Base-by-base conservation (phyloP, 2,888 invertebrate species). In the Drosophila infuscata region DNA sequence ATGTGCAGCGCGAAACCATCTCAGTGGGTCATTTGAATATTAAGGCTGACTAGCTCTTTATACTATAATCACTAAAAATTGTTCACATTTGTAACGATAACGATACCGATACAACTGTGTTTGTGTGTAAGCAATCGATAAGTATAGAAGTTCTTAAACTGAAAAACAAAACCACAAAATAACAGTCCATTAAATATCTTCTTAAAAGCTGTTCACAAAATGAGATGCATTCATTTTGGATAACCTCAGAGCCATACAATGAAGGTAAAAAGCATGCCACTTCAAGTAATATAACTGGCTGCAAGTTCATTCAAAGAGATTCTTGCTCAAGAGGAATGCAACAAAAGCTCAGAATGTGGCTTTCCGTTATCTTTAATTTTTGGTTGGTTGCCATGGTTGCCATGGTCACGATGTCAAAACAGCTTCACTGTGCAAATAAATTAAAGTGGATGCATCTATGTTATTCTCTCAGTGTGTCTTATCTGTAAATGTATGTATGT, bases 381-480 rank as follows among this genome's bases (percentile, higher is more conserved):
- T 38, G 12, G 46, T 53, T 52, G 54, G 56, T 72, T 46, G 76
- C 32, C 60, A 38, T 52, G 54, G 56, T 72, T 46, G 76, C 32
- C 60, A 38, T 30, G 41, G 68, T 58, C 81, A 54, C 69, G 60
- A 57, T 58, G 53, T 58, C 46, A 46, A 52, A 60, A 53, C 38
- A 46, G 46, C 25, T 25, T 25, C 2, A 7, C 15, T 51, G 33
- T 30, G 29, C 51, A 65, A 70, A 86, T 82, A 88, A 46, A 82
- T 82, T 75, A 76, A 82, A 88, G 62, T 73, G 70, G 72, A 64
- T 69, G 61, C 67, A 67, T 64, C 67, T 35, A 36, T 46, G 58
- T 49, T 60, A 60, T 48, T 53, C 32, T 25, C 59, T 38, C 48
- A 46, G 15, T 25, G 4, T 4, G 20, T 4, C 15, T 15, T 15